phyloP scores from a whole-genome alignment of 2,797 vertebrate species.

The Cygnus olor region DNA sequence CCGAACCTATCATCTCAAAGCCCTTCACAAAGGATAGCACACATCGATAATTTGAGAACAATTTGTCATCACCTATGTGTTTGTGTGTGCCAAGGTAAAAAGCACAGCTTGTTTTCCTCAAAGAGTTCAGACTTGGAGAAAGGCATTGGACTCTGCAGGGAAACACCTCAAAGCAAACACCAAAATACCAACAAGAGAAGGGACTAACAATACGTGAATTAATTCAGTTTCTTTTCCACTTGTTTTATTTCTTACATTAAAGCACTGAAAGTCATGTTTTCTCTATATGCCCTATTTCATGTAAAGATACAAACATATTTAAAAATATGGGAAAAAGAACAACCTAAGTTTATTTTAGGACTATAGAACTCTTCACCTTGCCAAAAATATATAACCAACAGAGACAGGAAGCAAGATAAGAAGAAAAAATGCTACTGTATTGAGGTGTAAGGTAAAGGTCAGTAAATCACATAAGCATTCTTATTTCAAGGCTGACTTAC shows the following conservation, averaged over 20 bases:
- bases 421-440: background rate
- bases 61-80: background rate
- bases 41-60: background rate
- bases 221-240: background rate
- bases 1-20: background rate
- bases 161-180: conserved; percentile 16
- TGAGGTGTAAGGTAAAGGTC: conserved; percentile 19
- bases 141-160: background rate
- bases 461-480: conserved; percentile 31
- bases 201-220: background rate
- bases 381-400: background rate
- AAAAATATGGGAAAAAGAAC: background rate
- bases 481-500: conserved; percentile 30
- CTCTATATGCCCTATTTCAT: background rate
- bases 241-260: background rate
- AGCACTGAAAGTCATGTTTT: background rate
- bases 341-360: background rate
- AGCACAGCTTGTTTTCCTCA: background rate
- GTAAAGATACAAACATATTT: background rate
- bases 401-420: background rate
- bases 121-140: background rate
- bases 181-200: background rate
- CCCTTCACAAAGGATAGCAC: background rate
- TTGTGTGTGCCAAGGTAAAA: background rate
- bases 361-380: background rate